phyloP scores from a whole-genome alignment of 92 coral and sea anemone species.

The Epizoanthus stellaris region DNA sequence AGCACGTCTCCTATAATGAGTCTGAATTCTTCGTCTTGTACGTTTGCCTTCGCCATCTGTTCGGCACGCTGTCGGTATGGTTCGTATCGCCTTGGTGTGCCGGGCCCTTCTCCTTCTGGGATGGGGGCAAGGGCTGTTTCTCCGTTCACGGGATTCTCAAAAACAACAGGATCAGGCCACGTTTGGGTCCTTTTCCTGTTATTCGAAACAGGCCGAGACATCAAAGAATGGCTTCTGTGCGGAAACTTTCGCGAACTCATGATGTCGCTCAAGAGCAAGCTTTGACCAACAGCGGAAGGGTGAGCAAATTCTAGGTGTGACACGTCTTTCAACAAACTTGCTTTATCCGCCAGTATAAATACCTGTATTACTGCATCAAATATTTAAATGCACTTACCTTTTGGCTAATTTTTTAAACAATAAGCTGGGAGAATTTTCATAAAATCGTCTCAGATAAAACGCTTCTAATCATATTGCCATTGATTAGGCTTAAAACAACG shows the following conservation, averaged over 20 bases:
- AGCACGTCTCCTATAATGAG: slow-evolving; percentile 66
- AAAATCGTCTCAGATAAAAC: too few relatives aligned
- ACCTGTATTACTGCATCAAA: too few relatives aligned
- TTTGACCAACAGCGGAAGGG: too few relatives aligned
- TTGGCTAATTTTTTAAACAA: too few relatives aligned
- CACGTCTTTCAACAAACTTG: too few relatives aligned
- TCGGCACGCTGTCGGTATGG: not conserved
- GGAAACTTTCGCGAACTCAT: slow-evolving; percentile 25
- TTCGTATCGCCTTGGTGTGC: not conserved
- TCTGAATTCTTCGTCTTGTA: slow-evolving; percentile 68
- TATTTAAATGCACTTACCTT: too few relatives aligned
- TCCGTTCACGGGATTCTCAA: not conserved
- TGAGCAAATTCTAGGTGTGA: too few relatives aligned
- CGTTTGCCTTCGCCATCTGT: slow-evolving; percentile 23
- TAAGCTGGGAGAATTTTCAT: too few relatives aligned
- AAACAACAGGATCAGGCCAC: slow-evolving; percentile 7
- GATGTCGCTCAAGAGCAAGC: too few relatives aligned
- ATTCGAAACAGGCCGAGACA: not conserved
- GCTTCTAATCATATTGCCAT: too few relatives aligned
- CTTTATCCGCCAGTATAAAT: too few relatives aligned
- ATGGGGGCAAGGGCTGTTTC: slow-evolving; percentile 33
- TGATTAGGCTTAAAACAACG: too few relatives aligned
- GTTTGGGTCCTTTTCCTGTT: slow-evolving; percentile 20
- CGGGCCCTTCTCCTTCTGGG: slow-evolving; percentile 9
- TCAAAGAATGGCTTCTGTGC: slow-evolving; percentile 16